Conservation (phyloP, 92 coral and sea anemone species). For the Zoanthus gigantus region DNA sequence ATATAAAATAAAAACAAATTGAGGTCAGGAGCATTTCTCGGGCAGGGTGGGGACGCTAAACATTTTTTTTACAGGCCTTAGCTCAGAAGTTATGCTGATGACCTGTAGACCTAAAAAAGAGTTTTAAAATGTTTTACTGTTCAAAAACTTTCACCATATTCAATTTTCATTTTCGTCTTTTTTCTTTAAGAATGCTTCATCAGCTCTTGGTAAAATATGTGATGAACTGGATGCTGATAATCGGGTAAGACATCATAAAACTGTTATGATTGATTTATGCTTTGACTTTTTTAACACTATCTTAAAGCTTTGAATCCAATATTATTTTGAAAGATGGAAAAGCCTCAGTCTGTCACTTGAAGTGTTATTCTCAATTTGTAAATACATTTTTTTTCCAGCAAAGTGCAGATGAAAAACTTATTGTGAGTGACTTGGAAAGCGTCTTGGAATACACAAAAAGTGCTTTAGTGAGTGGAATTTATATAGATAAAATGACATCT, state of each 20-base stretch:
- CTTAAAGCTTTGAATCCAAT: no score
- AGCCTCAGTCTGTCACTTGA: background rate
- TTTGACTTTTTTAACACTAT: no score
- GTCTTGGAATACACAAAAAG: constrained; percentile 86
- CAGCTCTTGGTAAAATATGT: constrained; percentile 91
- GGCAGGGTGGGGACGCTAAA: no score
- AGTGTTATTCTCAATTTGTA: background rate
- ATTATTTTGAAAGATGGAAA: no score
- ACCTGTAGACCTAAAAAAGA: no score
- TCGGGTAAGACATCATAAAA: constrained; percentile 40
- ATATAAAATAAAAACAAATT: no score
- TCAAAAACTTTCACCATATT: background rate
- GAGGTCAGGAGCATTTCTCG: no score
- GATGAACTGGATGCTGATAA: constrained; percentile 85
- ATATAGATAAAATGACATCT: background rate
- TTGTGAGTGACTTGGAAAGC: constrained; percentile 88
- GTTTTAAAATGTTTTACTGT: no score
- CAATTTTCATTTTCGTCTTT: background rate
- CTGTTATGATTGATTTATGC: background rate
- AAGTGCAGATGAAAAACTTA: constrained; percentile 91
- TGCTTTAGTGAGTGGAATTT: constrained; percentile 70
- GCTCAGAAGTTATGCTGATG: no score
- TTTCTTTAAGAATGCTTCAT: constrained; percentile 75
- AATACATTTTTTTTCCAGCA: constrained; percentile 56
- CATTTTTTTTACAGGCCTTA: no score